phyloP scores from a whole-genome alignment of 2,888 invertebrate genomes.

The Vanessa cardui region DNA sequence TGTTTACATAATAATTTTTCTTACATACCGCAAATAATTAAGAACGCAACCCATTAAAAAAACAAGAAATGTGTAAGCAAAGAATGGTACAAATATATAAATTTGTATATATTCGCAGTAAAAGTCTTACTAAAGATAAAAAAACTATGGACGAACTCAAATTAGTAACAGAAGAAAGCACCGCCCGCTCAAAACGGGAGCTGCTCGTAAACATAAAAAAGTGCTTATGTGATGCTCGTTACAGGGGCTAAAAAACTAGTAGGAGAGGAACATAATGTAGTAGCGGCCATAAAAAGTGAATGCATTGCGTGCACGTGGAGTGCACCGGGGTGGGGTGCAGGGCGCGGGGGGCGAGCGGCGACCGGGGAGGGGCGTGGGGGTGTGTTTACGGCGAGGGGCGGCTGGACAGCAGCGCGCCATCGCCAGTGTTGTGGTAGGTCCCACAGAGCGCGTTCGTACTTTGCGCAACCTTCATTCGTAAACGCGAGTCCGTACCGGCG shows the following conservation, averaged over 20 bases:
- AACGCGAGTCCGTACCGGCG: constrained; percentile 66
- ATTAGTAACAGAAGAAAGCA: constrained; percentile 68
- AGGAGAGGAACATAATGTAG: constrained; percentile 79
- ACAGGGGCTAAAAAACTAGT: constrained; percentile 73
- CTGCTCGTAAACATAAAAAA: constrained; percentile 77
- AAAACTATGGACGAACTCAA: constrained; percentile 53
- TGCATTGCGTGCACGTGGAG: constrained; percentile 80
- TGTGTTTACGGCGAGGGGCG: constrained; percentile 77
- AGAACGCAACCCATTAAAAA: too few relatives aligned
- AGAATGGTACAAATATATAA: not conserved
- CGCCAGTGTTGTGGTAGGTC: constrained; percentile 87
- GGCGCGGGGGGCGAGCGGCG: constrained; percentile 39
- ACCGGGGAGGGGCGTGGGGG: constrained; percentile 68
- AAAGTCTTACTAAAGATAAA: constrained; percentile 26
- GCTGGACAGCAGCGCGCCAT: constrained; percentile 61
- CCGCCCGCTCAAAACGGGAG: constrained; percentile 66
- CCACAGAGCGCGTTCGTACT: constrained; percentile 68
- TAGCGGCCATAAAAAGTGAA: constrained; percentile 79
- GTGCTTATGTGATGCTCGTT: constrained; percentile 77
- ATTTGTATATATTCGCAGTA: not conserved
- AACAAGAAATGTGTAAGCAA: not conserved
- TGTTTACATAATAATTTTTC: too few relatives aligned
- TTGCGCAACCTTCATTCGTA: constrained; percentile 61
- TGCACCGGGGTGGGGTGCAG: constrained; percentile 47
- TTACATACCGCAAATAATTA: too few relatives aligned